Evolutionary conservation across 1,140 invertebrate genomes (phyloP).

Genomic region (Drosophila sp.): DNA sequence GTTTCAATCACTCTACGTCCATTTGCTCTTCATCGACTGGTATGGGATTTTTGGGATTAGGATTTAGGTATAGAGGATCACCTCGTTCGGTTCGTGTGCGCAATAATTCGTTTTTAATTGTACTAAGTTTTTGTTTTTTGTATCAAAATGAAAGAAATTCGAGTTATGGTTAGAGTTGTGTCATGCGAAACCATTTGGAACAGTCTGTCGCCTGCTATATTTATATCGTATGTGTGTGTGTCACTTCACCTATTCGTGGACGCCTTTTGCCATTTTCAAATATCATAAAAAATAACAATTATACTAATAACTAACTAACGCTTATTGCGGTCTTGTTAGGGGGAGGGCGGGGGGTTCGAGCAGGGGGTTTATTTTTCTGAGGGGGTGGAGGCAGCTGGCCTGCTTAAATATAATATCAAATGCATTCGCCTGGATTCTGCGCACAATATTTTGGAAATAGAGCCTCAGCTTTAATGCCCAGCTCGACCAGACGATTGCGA

Average conservation of each 20-base stretch:
- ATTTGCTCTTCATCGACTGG: slow-evolving; percentile 16
- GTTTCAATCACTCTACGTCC: slow-evolving; percentile 42
- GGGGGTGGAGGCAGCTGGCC: slow-evolving; percentile 8
- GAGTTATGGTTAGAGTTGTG: slow-evolving; percentile 42
- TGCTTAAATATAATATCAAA: slow-evolving; percentile 81
- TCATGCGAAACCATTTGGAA: slow-evolving; percentile 56
- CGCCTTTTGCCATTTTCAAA: slow-evolving; percentile 20
- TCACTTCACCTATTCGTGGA: slow-evolving; percentile 18
- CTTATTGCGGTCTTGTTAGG: slow-evolving; percentile 38
- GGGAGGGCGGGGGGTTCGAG: slow-evolving; percentile 13
- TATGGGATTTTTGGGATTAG: background rate
- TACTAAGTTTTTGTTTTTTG: slow-evolving; percentile 47
- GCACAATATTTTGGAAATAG: slow-evolving; percentile 89
- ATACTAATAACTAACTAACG: slow-evolving; percentile 75
- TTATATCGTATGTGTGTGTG: slow-evolving; percentile 32
- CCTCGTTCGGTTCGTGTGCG: slow-evolving; percentile 32
- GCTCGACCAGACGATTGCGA: slow-evolving; percentile 84
- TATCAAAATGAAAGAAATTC: slow-evolving; percentile 56
- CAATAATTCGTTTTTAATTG: slow-evolving; percentile 51
- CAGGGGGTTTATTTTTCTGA: slow-evolving; percentile 14
- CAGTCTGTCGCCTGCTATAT: slow-evolving; percentile 56
- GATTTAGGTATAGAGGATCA: background rate
- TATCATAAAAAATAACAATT: slow-evolving; percentile 75
- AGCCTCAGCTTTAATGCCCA: slow-evolving; percentile 87
- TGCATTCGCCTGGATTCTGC: slow-evolving; percentile 85